Evolutionary conservation across 2,797 vertebrate genomes (phyloP), one percentile per base, ranked within the genome.

Genomic region (Corythornis leucogaster): DNA sequence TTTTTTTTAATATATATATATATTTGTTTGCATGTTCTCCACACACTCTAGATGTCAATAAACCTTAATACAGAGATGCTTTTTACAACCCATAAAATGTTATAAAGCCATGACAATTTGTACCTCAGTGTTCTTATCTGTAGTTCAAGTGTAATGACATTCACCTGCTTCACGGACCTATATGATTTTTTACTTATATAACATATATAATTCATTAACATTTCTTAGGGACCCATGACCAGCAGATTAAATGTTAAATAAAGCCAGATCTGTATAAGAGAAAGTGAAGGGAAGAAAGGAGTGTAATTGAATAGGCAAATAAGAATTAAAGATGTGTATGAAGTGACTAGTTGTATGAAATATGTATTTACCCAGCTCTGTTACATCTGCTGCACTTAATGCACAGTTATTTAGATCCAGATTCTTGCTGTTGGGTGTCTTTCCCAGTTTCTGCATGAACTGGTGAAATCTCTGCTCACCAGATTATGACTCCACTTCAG

Each of bases 371-470:
- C 99, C 98, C 3, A 98, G 92, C 80, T 99, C 98, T 78, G 97
- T 92, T 88, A 98, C 42, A 31, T 98, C 98, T 6, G 95, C 97
- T 8, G 97, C 97, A 11, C 96, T 98, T 78, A 99, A 94, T 8
- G 98, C 97, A 84, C 98, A 98, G 87, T 98, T 98, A 61, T 97
- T 98, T 83, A 99, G 95, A 63, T 97, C 98, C 30, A 99, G 94
- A 73, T 85, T 97, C 57, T 96, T 92, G 85, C 94, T 96, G 77
- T 97, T 96, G 4, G 95, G 77, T n/a, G 97, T 98, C 96, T 98
- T 98, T 53, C 98, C 98, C 58, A 98, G 61, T 87, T 97, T 98
- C 95, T 98, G 97, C 94, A 98, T 95, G 90, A 99, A 98, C 64
- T 97, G 95, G 45, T 97, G 94, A 21, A 98, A 97, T 76, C 97